Conservation (phyloP, 1,140 invertebrate species). For the Penaeus vannamei region DNA sequence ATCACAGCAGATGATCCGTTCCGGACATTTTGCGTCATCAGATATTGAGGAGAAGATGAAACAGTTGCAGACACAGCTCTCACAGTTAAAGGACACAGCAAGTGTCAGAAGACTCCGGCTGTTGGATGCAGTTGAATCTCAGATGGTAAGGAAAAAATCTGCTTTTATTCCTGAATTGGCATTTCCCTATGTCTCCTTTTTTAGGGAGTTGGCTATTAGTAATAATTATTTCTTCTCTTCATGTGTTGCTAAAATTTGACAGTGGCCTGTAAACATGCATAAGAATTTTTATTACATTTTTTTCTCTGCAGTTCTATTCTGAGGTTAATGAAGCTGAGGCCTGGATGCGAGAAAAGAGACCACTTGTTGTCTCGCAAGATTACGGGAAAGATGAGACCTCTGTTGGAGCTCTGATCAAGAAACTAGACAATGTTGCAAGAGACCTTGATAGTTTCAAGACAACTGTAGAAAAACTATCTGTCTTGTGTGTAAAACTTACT, state of each 20-base stretch:
- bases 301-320: slow-evolving; percentile 81
- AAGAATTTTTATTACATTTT: neutral
- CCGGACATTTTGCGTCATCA: slow-evolving; percentile 85
- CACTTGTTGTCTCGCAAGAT: slow-evolving; percentile 82
- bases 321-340: slow-evolving; percentile 89
- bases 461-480: slow-evolving; percentile 80
- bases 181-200: neutral
- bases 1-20: slow-evolving; percentile 84
- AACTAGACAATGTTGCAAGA: slow-evolving; percentile 84
- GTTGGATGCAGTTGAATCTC: slow-evolving; percentile 87
- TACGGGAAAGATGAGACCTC: slow-evolving; percentile 91
- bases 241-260: neutral
- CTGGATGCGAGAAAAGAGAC: slow-evolving; percentile 89
- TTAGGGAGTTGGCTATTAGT: neutral
- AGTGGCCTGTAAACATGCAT: slow-evolving; percentile 2
- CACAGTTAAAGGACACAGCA: slow-evolving; percentile 80
- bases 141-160: slow-evolving; percentile 77
- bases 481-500: slow-evolving; percentile 78
- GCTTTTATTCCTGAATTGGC: slow-evolving; percentile 1
- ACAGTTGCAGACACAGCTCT: slow-evolving; percentile 79
- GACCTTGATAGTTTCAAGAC: slow-evolving; percentile 83
- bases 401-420: slow-evolving; percentile 81
- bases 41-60: slow-evolving; percentile 80
- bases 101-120: slow-evolving; percentile 81
- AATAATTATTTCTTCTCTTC: neutral